phyloP scores from a whole-genome alignment of 2,797 vertebrate genomes.

The Amphiprion clarkii region DNA sequence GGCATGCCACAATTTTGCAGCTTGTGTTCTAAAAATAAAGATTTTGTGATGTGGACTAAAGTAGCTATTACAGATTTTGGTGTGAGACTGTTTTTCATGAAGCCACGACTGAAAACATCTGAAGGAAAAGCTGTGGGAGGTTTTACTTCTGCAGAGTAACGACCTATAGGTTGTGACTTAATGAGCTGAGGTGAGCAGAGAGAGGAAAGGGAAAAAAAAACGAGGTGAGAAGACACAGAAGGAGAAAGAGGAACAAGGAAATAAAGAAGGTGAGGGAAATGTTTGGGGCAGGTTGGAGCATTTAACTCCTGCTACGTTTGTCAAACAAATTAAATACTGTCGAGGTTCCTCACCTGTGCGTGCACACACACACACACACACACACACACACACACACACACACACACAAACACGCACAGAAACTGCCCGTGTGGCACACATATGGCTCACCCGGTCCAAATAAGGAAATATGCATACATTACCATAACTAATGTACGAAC shows the following conservation, averaged over 20 bases:
- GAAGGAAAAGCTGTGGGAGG: not conserved
- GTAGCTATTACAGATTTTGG: too few relatives aligned
- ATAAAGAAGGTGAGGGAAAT: constrained; percentile 75
- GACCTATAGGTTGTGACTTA: constrained; percentile 30
- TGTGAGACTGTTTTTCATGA: not conserved
- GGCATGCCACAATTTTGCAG: too few relatives aligned
- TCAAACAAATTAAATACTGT: constrained; percentile 98
- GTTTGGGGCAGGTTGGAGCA: constrained; percentile 83
- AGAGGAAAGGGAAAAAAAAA: not conserved
- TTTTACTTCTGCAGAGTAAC: constrained; percentile 1
- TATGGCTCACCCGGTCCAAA: constrained; percentile 85
- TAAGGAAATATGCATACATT: constrained; percentile 99
- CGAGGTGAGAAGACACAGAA: constrained; percentile 3
- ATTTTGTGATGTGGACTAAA: too few relatives aligned
- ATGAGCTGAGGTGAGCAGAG: constrained; percentile 19
- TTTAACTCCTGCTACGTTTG: constrained; percentile 91
- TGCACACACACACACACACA: constrained; percentile 31
- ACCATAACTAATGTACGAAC: constrained; percentile 98
- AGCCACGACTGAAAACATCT: not conserved
- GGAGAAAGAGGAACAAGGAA: not conserved
- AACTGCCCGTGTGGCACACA: constrained; percentile 64
- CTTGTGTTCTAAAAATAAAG: too few relatives aligned
- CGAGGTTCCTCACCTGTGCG: constrained; percentile 94
- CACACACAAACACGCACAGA: constrained; percentile 50
- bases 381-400: constrained; percentile 29